These are phyloP conservation scores for Enteromius afrohamiltoni DNA, from an alignment of 2,797 vertebrate genomes.

Conservation along the genomic window DNA sequence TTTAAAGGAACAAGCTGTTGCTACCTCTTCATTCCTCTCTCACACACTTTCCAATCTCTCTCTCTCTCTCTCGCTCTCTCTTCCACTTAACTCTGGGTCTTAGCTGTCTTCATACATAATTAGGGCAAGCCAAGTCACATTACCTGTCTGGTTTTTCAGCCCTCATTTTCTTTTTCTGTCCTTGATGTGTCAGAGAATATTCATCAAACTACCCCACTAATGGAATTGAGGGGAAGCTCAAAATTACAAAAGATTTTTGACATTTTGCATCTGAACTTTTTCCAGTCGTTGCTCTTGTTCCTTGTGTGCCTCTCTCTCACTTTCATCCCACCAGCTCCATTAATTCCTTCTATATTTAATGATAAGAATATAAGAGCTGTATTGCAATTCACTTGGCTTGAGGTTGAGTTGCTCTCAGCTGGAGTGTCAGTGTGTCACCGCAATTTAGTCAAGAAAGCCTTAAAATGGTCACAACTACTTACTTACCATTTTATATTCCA, in stretches of 20 bases:
- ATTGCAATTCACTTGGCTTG: background rate
- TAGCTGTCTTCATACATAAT: conserved; percentile 51
- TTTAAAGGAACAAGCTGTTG: conserved; percentile 49
- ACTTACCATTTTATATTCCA: background rate
- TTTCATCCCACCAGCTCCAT: conserved; percentile 7
- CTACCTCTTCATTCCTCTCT: conserved; percentile 50
- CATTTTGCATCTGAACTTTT: conserved; percentile 32
- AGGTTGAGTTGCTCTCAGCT: background rate
- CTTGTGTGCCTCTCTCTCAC: background rate
- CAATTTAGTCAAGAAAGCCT: conserved; percentile 12
- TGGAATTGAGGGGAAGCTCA: conserved; percentile 36
- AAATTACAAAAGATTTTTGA: conserved; percentile 48
- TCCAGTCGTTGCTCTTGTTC: background rate
- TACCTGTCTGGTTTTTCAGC: conserved; percentile 47
- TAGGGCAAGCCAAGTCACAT: conserved; percentile 48
- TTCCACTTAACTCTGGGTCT: conserved; percentile 49
- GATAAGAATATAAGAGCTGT: conserved; percentile 4
- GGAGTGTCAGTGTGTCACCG: background rate
- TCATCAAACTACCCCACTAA: conserved; percentile 39
- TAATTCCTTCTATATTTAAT: conserved; percentile 33
- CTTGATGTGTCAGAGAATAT: conserved; percentile 40
- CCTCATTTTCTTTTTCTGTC: conserved; percentile 48
- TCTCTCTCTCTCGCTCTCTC: conserved; percentile 49
- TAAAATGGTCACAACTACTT: conserved; percentile 21
- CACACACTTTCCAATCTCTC: conserved; percentile 52